A percentile compares a stretch with the other conserved stretches of the same genome.
These are phyloP conservation scores for Tortrix viridana DNA, from an alignment of 2,888 invertebrate species.

Conservation along the genomic window DNA sequence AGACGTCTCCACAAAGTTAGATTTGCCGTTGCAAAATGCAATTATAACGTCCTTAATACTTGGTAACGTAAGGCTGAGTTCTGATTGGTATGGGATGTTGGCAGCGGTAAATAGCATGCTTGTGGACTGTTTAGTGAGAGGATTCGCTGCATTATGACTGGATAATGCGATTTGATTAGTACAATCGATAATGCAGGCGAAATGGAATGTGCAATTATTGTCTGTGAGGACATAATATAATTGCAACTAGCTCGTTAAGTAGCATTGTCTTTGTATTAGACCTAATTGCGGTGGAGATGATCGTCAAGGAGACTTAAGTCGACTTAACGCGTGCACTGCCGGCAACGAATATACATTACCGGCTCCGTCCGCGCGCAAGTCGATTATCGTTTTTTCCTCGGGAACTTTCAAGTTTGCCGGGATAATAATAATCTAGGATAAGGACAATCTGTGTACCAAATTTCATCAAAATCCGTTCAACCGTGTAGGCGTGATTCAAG, in stretches of 20 bases:
- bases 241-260: background rate
- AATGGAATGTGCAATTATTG: slow-evolving; percentile 23
- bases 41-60: slow-evolving; percentile 9
- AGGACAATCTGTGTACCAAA: too few species aligned
- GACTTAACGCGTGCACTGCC: too few species aligned
- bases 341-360: too few species aligned
- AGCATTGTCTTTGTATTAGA: too few species aligned
- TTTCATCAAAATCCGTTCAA: too few species aligned
- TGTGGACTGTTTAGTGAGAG: slow-evolving; percentile 21
- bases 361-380: too few species aligned
- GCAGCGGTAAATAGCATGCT: background rate
- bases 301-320: too few species aligned
- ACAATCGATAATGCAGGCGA: slow-evolving; percentile 19
- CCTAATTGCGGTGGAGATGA: too few species aligned
- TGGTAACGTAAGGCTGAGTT: background rate
- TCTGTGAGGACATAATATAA: background rate
- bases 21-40: slow-evolving; percentile 12
- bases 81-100: background rate
- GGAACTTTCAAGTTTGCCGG: too few species aligned
- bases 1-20: slow-evolving; percentile 29
- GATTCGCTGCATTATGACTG: slow-evolving; percentile 36
- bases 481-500: too few species aligned
- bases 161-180: slow-evolving; percentile 28
- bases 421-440: too few species aligned
- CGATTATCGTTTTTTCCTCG: too few species aligned